A percentile compares a stretch with the other conserved stretches of the same genome.
These are phyloP conservation scores for Noctuana brunneofusca DNA, from an alignment of 2,888 invertebrate genomes.

Conservation along the genomic window DNA sequence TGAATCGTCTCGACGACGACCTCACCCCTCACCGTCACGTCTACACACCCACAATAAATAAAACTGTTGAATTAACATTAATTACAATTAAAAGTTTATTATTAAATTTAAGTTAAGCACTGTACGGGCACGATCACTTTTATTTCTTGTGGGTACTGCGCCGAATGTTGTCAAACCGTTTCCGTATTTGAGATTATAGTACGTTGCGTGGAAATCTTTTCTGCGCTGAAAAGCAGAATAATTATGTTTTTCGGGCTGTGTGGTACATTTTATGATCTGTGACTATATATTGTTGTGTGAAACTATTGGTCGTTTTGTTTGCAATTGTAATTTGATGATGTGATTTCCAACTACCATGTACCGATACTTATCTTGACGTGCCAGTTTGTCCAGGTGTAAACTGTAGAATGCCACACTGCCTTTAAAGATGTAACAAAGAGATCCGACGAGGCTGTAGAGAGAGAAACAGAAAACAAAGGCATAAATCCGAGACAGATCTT, in stretches of 20 bases:
- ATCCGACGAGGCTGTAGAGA: constrained; percentile 67
- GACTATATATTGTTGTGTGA: constrained; percentile 41
- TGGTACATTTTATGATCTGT: constrained; percentile 54
- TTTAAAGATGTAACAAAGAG: constrained; percentile 67
- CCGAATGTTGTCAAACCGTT: constrained; percentile 51
- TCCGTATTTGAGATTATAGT: constrained; percentile 36
- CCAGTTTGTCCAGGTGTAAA: constrained; percentile 77
- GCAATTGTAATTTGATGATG: too few relatives aligned
- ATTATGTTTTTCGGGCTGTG: constrained; percentile 52
- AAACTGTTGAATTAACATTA: constrained; percentile 30
- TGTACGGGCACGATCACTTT: constrained; percentile 42
- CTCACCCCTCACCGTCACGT: constrained; percentile 14
- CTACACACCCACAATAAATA: constrained; percentile 55
- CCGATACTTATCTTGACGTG: constrained; percentile 67
- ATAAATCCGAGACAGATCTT: constrained; percentile 50
- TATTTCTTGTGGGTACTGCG: constrained; percentile 67
- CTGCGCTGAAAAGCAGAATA: constrained; percentile 2
- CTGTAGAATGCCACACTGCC: constrained; percentile 77
- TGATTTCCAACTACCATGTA: constrained; percentile 41
- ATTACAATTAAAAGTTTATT: neutral
- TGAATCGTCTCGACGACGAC: constrained; percentile 41
- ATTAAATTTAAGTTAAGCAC: neutral
- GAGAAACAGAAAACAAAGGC: constrained; percentile 49
- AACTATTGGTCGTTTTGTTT: constrained; percentile 15
- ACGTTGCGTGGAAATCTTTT: constrained; percentile 29